Evolutionary conservation across 2,888 invertebrate genomes (phyloP).

Genomic region (Chymomyza caudatula): DNA sequence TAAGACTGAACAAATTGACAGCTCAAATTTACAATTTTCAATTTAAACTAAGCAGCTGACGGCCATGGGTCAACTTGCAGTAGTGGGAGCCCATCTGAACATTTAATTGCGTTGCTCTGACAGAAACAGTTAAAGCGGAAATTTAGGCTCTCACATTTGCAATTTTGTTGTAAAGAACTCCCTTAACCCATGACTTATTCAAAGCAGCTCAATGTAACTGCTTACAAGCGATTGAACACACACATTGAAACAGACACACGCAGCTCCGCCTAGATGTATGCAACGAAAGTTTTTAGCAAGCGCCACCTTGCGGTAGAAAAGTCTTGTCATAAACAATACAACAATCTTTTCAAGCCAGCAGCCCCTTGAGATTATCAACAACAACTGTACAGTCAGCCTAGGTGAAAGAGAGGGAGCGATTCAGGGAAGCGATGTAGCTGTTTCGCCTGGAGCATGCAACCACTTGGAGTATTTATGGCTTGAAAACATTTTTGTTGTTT

Average conservation of each 20-base stretch:
- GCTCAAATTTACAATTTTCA: constrained; percentile 55
- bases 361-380: not conserved
- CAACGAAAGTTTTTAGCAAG: constrained; percentile 15
- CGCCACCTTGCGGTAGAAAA: constrained; percentile 31
- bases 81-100: constrained; percentile 10
- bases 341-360: constrained; percentile 1
- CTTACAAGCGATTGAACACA: constrained; percentile 60
- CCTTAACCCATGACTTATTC: constrained; percentile 61
- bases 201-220: constrained; percentile 63
- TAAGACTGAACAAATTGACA: constrained; percentile 49
- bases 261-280: not conserved
- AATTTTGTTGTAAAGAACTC: constrained; percentile 12
- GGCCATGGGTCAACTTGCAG: constrained; percentile 23
- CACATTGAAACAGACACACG: not conserved
- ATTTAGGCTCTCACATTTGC: not conserved
- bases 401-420: not conserved
- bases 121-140: not conserved
- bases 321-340: constrained; percentile 47
- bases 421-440: constrained; percentile 5
- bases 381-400: constrained; percentile 7
- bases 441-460: not conserved
- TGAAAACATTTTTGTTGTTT: constrained; percentile 52
- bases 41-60: constrained; percentile 59
- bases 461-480: constrained; percentile 34
- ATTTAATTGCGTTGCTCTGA: not conserved